Evolutionary conservation across 2,113 vertebrate genomes (phyloP), one percentile per base, ranked within the genome.

Genomic region (Macrotus californicus): DNA sequence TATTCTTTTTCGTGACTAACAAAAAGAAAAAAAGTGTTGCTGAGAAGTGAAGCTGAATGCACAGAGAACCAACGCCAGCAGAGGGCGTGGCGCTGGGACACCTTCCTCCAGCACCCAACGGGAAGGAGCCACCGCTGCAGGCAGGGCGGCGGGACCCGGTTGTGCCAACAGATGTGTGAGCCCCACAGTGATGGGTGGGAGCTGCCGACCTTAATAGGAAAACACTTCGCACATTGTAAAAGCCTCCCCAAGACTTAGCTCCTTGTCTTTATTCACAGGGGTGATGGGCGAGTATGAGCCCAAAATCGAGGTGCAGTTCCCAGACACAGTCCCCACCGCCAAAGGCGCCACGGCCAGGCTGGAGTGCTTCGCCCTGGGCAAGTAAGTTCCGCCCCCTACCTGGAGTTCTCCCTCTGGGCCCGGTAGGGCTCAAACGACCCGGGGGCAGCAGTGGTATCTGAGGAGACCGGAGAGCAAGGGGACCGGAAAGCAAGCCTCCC

Each of bases 261-360:
- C 88, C 94, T 94, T 95, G n/a, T 98, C 87, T 97, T 41, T 97
- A 50, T 98, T 96, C 88, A 91, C 99, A 99, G 99, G 99, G 97
- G 98, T 99, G 93, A 99, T 99, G 99, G 99, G 99, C 70, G 99
- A 99, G 98, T 99, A 99, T 2, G 99, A 99, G 97, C 99, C 99
- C 84, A 99, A 99, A 98, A 99, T 99, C 98, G 99, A 99, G 98
- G 99, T 99, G 92, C 99, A 99, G 97, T 99, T 99, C 98, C 99
- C 99, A 92, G 99, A 99, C 96, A 98, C 98, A 0, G 99, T 99
- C 92, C 99, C 99, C 0, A 99, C 99, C 36, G 99, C 99, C 6
- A 99, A 99, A 98, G 99, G 99, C 97, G 98, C 99, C 81, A 99
- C 99, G 0, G 99, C 99, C 67, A 99, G 99, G 93, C 98, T 99